phyloP scores from a whole-genome alignment of 2,797 vertebrate species.

The Semaprochilodus insignis region DNA sequence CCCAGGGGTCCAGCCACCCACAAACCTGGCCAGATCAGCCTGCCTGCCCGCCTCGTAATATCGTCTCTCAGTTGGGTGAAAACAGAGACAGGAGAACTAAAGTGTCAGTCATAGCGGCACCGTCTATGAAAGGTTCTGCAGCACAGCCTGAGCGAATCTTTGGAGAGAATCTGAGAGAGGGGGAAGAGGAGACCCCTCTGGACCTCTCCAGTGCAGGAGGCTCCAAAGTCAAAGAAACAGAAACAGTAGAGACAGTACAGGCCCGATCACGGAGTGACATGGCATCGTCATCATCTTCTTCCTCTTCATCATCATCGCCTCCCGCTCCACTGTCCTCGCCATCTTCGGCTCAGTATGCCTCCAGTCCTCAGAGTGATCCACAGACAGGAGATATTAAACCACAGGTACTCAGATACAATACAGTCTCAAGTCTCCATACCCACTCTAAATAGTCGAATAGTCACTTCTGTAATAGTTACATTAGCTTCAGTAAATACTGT shows the following conservation, averaged over 20 bases:
- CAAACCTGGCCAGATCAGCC: slow-evolving; percentile 6
- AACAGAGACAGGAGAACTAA: slow-evolving; percentile 58
- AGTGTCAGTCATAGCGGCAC: slow-evolving; percentile 9
- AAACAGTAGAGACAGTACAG: slow-evolving; percentile 50
- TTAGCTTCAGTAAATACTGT: too few relatives aligned
- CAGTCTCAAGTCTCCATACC: too few relatives aligned
- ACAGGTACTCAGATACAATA: slow-evolving; percentile 60
- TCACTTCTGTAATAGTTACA: too few relatives aligned
- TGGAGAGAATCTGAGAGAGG: slow-evolving; percentile 59
- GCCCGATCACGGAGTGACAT: slow-evolving; percentile 44
- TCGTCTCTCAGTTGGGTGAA: slow-evolving; percentile 55
- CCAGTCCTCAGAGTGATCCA: slow-evolving; percentile 58
- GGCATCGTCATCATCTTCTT: slow-evolving; percentile 38
- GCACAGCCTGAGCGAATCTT: slow-evolving; percentile 55
- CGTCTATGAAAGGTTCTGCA: slow-evolving; percentile 10
- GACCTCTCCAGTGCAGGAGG: slow-evolving; percentile 78
- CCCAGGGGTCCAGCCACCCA: not conserved
- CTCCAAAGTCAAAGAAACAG: slow-evolving; percentile 62
- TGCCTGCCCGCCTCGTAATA: slow-evolving; percentile 18
- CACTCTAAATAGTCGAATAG: too few relatives aligned
- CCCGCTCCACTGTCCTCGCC: slow-evolving; percentile 47
- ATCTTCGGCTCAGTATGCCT: slow-evolving; percentile 41
- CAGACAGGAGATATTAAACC: slow-evolving; percentile 46
- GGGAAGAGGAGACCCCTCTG: slow-evolving; percentile 70
- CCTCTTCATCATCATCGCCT: slow-evolving; percentile 52